Base-by-base conservation (phyloP, 2,113 vertebrate genomes). In the Pelodiscus sinensis region DNA sequence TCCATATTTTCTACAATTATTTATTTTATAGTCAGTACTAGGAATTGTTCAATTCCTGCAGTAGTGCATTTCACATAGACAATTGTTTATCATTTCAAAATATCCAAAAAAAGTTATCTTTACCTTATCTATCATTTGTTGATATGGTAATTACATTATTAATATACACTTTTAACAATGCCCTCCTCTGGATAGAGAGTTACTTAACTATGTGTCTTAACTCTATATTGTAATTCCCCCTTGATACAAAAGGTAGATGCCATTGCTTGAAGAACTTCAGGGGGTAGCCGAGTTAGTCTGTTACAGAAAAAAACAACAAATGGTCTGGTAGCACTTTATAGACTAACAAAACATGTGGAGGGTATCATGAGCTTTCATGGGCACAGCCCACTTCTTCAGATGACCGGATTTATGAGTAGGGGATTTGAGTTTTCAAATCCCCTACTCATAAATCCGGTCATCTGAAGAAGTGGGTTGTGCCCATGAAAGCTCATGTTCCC, bases 221-320 rank as follows among this genome's bases (percentile, higher is more conserved):
- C 62, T 7, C 65, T 68, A 16, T 68, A 19, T 31, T 35, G 65
- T 35, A 58, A 90, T 88, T 38, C 84, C 56, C 55, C 62, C 51
- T 58, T 22, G 9, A 31, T 81, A 88, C 44, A 94, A 93, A 90
- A 57, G 55, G 86, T 80, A 90, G 24, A 88, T 58, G 81, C 86
- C 18, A 71, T 35, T 87, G 73, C 57, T 93, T 79, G 57, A 93
- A 96, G 86, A 62, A 83, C 44, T 44, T 44, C 44, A 44, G 44
- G 44, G 44, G 44, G 44, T 44, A 44, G 44, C 44, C 4, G 5
- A 44, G 44, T 44, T 44, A 44, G 44, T 44, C 44, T 44, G 44
- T 44, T 44, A 44, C 44, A 44, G 44, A 44, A 44, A 44, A 44
- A 44, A 44, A 44, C 44, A 44, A 44, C 44, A 44, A 44, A 44